A percentile compares a stretch with the other conserved stretches of the same genome.
phyloP scores from a whole-genome alignment of 1,140 invertebrate species.

The Drosophila leontia region DNA sequence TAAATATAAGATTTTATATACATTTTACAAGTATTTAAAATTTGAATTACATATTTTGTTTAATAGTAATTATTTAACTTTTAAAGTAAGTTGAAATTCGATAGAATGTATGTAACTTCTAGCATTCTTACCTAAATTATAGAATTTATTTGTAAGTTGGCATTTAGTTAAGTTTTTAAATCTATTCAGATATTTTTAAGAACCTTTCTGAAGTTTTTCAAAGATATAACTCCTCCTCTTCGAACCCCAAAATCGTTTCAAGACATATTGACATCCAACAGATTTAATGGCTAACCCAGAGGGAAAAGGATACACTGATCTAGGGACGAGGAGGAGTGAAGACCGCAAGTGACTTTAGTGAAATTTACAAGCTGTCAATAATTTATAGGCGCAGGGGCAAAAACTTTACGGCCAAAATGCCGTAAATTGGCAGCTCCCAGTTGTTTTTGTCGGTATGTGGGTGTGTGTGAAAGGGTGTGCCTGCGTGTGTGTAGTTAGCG shows the following conservation, averaged over 20 bases:
- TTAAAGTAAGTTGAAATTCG: too few relatives aligned
- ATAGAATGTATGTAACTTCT: too few relatives aligned
- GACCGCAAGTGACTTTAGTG: slow-evolving; percentile 70
- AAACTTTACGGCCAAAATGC: slow-evolving; percentile 76
- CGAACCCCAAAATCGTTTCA: neutral
- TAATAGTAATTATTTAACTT: too few relatives aligned
- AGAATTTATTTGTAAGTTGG: too few relatives aligned
- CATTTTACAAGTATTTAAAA: too few relatives aligned
- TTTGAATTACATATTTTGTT: too few relatives aligned
- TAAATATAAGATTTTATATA: neutral
- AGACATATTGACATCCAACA: neutral
- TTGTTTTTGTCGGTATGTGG: slow-evolving; percentile 20
- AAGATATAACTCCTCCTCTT: neutral
- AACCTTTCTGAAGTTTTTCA: too few relatives aligned
- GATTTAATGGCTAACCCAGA: slow-evolving; percentile 34
- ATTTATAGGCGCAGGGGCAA: slow-evolving; percentile 68
- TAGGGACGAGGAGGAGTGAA: neutral
- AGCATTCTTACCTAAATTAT: too few relatives aligned
- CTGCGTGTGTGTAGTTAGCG: slow-evolving; percentile 69
- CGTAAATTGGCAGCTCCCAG: slow-evolving; percentile 74
- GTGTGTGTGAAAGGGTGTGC: slow-evolving; percentile 24
- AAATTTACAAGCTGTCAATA: slow-evolving; percentile 82
- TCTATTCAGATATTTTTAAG: neutral
- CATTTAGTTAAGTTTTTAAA: neutral
- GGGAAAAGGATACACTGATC: slow-evolving; percentile 1